These are phyloP conservation scores for Natrix natrix DNA, from an alignment of 2,797 vertebrate genomes.

Conservation along the genomic window DNA sequence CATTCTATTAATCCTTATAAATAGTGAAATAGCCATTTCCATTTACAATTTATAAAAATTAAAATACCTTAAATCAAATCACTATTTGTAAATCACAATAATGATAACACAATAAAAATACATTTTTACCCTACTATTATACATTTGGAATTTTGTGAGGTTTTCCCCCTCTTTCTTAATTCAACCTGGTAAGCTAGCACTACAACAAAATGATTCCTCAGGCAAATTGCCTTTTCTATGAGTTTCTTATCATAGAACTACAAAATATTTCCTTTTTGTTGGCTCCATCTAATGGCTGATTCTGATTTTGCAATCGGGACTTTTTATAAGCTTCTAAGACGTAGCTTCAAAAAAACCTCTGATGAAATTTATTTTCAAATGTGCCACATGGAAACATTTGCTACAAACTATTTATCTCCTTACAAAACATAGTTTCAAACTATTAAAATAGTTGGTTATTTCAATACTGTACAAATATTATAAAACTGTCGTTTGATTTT, in stretches of 20 bases:
- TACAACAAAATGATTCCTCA: not conserved
- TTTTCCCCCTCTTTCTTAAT: not conserved
- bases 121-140: not conserved
- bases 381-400: not conserved
- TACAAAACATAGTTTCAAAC: not conserved
- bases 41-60: not conserved
- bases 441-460: not conserved
- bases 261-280: conserved; percentile 60
- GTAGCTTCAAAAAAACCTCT: not conserved
- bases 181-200: not conserved
- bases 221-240: not conserved
- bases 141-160: not conserved
- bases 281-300: conserved; percentile 73
- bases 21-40: not conserved
- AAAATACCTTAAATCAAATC: not conserved
- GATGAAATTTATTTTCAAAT: not conserved
- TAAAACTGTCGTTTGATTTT: not conserved
- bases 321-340: not conserved
- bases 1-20: not conserved
- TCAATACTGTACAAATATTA: not conserved
- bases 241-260: not conserved
- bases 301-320: conserved; percentile 51
- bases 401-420: not conserved
- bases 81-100: not conserved
- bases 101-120: not conserved